Percentiles rank a stretch among this genome's conserved stretches.
Evolutionary conservation across 2,888 invertebrate genomes (phyloP).

Genomic region (Leptopilina drosophilae): DNA sequence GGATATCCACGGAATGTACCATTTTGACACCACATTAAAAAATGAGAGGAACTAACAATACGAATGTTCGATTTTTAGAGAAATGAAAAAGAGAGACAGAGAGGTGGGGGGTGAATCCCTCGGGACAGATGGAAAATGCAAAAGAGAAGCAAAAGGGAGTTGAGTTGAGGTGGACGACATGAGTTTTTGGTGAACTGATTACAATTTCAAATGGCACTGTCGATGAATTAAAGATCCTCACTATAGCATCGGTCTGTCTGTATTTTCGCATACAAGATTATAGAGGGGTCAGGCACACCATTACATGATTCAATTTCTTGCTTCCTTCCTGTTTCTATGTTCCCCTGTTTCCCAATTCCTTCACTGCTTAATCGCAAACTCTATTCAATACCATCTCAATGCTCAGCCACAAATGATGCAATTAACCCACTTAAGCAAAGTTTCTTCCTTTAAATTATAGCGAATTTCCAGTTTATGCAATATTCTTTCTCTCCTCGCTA

Average conservation of each 20-base stretch:
- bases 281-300: conserved; percentile 49
- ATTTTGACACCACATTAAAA: not conserved
- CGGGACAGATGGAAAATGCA: conserved; percentile 3
- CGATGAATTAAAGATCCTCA: conserved; percentile 67
- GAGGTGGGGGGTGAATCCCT: conserved; percentile 32
- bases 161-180: conserved; percentile 50
- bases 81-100: conserved; percentile 41
- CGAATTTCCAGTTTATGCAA: not conserved
- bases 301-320: conserved; percentile 43
- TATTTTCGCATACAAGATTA: conserved; percentile 48
- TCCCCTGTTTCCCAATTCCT: conserved; percentile 42
- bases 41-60: not conserved
- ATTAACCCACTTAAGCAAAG: conserved; percentile 12
- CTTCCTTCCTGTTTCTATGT: conserved; percentile 44
- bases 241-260: conserved; percentile 45
- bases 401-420: not conserved
- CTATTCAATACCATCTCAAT: conserved; percentile 13
- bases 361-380: conserved; percentile 1
- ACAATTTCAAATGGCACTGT: conserved; percentile 64
- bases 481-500: not conserved
- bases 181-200: conserved; percentile 57
- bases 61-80: conserved; percentile 24
- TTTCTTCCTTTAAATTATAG: not conserved
- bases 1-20: too few species aligned
- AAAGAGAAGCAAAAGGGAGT: conserved; percentile 44